Evolutionary conservation across 2,888 invertebrate species (phyloP).

Genomic region (Metopia argyrocephala): DNA sequence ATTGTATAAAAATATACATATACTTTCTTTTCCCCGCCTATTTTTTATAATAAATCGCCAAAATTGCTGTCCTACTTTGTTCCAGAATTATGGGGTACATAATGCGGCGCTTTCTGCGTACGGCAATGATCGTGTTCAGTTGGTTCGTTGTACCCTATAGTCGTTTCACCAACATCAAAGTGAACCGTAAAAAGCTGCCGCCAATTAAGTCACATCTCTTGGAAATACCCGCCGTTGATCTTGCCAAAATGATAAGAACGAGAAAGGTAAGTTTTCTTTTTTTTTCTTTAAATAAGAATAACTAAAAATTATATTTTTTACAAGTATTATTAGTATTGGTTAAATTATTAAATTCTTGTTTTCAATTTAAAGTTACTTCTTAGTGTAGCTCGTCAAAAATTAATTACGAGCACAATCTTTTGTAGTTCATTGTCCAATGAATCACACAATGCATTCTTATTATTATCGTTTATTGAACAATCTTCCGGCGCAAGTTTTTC

Average conservation of each 20-base stretch:
- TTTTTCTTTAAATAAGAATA: too few species aligned
- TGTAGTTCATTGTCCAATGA: too few species aligned
- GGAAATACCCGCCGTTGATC: conserved; percentile 83
- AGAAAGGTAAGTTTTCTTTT: conserved; percentile 83
- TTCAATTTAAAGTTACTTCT: too few species aligned
- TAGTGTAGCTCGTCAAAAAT: too few species aligned
- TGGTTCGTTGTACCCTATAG: conserved; percentile 81
- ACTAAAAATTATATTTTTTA: too few species aligned
- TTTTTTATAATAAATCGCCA: conserved; percentile 71
- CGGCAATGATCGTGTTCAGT: conserved; percentile 81
- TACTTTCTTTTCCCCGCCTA: conserved; percentile 38
- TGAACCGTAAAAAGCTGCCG: conserved; percentile 82
- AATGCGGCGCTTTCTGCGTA: conserved; percentile 81
- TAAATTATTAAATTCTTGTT: too few species aligned
- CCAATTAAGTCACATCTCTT: conserved; percentile 84
- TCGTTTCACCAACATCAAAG: conserved; percentile 79
- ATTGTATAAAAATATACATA: neutral
- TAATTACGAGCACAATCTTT: too few species aligned
- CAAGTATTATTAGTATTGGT: neutral
- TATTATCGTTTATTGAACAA: too few species aligned
- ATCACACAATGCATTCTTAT: too few species aligned
- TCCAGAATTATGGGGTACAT: conserved; percentile 82
- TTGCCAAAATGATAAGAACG: conserved; percentile 85
- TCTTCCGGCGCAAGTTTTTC: too few species aligned
- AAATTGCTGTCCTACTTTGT: conserved; percentile 78